These are phyloP conservation scores for Platichthys stellatus DNA, from an alignment of 2,113 vertebrate species.

Conservation along the genomic window DNA sequence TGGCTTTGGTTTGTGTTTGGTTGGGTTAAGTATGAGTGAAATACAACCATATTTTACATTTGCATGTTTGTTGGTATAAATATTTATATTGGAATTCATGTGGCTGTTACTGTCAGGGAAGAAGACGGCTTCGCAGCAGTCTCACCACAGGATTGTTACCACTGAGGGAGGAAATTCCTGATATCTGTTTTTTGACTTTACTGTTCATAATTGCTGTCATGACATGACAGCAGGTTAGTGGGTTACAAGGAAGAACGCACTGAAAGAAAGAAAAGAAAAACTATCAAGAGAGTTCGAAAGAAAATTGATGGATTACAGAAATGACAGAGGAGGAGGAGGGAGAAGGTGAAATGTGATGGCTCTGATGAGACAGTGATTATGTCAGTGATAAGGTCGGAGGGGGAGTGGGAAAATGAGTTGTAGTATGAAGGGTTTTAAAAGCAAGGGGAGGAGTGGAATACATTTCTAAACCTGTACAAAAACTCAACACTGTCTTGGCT, in stretches of 20 bases:
- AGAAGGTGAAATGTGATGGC: slow-evolving; percentile 24
- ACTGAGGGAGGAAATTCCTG: not conserved
- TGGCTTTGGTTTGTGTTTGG: too few species aligned
- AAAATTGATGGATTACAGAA: not conserved
- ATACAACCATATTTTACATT: too few species aligned
- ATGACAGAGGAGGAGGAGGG: not conserved
- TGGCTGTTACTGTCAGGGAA: too few species aligned
- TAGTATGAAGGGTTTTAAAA: slow-evolving; percentile 24
- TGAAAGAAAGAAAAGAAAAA: slow-evolving; percentile 19
- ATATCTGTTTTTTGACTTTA: not conserved
- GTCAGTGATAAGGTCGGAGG: slow-evolving; percentile 4
- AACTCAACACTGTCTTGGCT: not conserved
- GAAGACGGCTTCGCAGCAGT: too few species aligned
- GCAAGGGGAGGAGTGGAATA: slow-evolving; percentile 17
- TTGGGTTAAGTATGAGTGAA: too few species aligned
- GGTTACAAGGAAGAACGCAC: not conserved
- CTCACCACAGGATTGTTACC: too few species aligned
- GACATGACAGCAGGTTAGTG: not conserved
- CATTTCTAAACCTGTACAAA: slow-evolving; percentile 19
- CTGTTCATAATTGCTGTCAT: not conserved
- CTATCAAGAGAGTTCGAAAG: not conserved
- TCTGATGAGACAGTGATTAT: slow-evolving; percentile 30
- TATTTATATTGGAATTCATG: too few species aligned
- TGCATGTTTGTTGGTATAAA: too few species aligned
- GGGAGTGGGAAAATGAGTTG: slow-evolving; percentile 9